Percentiles rank a stretch among this genome's conserved stretches.
Evolutionary conservation across 2,113 vertebrate genomes (phyloP).

Genomic region (Nesogale talazaci): DNA sequence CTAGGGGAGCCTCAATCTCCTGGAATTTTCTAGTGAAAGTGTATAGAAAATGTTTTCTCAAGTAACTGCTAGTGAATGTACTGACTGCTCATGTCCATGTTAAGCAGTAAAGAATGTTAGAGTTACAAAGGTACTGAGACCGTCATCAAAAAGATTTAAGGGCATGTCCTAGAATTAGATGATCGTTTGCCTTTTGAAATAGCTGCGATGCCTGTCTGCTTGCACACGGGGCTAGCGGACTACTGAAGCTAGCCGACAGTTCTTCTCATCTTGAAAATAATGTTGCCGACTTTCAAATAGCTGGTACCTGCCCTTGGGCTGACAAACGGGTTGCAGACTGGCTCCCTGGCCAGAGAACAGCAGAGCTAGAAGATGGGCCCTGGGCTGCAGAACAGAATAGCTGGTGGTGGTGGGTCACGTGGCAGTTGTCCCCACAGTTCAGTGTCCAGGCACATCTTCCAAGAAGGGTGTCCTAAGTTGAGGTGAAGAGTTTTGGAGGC

Average conservation of each 20-base stretch:
- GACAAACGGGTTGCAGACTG: neutral
- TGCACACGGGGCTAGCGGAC: neutral
- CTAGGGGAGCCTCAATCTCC: neutral
- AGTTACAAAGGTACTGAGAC: neutral
- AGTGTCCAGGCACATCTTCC: neutral
- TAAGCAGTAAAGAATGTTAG: neutral
- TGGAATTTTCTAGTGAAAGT: neutral
- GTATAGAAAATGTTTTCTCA: neutral
- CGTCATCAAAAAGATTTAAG: too few relatives aligned
- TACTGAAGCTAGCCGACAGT: neutral
- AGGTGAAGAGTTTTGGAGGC: neutral
- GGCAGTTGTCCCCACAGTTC: neutral
- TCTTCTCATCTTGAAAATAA: neutral
- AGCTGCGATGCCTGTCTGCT: neutral
- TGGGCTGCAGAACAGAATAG: neutral
- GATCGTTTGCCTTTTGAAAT: neutral
- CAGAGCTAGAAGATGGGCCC: neutral
- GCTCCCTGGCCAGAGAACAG: neutral
- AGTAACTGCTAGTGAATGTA: neutral
- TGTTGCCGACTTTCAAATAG: neutral
- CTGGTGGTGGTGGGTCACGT: too few relatives aligned
- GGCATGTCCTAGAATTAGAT: too few relatives aligned
- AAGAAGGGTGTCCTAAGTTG: neutral
- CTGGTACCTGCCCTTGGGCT: neutral
- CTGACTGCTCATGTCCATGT: neutral